A percentile compares a stretch with the other conserved stretches of the same genome.
Evolutionary conservation across 2,113 vertebrate genomes (phyloP).

Genomic region (Ailuropoda melanoleuca): DNA sequence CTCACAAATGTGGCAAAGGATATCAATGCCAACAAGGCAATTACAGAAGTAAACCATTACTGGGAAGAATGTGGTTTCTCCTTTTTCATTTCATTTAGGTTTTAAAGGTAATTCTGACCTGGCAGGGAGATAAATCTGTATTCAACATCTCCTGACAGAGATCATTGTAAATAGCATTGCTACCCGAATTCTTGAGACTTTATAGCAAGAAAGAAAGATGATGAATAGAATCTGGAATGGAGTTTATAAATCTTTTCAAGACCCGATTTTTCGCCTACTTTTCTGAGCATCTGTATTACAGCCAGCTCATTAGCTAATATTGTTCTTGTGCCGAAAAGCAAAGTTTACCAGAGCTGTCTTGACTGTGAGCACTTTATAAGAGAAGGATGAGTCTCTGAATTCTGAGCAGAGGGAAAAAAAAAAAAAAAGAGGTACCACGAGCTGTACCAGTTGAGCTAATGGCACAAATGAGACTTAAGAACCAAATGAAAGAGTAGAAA

Average conservation of each 20-base stretch:
- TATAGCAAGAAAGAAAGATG: slow-evolving; percentile 47
- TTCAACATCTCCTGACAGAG: slow-evolving; percentile 25
- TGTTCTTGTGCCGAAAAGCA: slow-evolving; percentile 61
- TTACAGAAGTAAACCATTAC: background rate
- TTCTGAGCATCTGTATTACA: background rate
- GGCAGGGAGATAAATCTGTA: slow-evolving; percentile 52
- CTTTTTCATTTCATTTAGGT: slow-evolving; percentile 60
- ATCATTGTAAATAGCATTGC: background rate
- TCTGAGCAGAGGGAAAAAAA: background rate
- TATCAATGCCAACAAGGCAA: background rate
- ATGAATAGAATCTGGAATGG: background rate
- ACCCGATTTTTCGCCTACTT: background rate
- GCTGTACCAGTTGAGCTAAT: slow-evolving; percentile 17
- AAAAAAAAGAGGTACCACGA: slow-evolving; percentile 37
- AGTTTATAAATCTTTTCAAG: slow-evolving; percentile 55
- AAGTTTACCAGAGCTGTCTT: slow-evolving; percentile 38
- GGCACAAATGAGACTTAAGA: slow-evolving; percentile 70
- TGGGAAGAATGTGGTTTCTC: slow-evolving; percentile 13
- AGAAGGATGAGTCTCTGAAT: slow-evolving; percentile 45
- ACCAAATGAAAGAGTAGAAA: slow-evolving; percentile 70
- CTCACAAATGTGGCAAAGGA: background rate
- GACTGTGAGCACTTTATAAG: slow-evolving; percentile 48
- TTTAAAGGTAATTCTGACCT: slow-evolving; percentile 64
- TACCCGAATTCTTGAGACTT: background rate
- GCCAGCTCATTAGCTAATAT: slow-evolving; percentile 42